Evolutionary conservation across 2,797 vertebrate species (phyloP).

Genomic region (Acipenser transmontanus): DNA sequence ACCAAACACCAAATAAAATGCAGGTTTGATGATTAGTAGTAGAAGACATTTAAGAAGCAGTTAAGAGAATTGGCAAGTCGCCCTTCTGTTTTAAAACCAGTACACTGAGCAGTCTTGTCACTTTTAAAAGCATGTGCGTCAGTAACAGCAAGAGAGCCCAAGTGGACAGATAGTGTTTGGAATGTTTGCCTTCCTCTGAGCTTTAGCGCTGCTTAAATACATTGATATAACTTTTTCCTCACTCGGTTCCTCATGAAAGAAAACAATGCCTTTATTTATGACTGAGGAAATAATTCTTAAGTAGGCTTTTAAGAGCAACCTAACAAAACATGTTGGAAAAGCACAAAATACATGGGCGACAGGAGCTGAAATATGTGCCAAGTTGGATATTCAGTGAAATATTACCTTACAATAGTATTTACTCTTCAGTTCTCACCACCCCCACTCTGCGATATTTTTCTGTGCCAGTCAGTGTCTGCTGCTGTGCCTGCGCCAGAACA

Average conservation of each 20-base stretch:
- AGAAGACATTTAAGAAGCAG: too few species aligned
- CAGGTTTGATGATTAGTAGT: too few species aligned
- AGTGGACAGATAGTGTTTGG: background rate
- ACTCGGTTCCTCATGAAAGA: background rate
- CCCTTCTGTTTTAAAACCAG: too few species aligned
- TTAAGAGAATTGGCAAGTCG: too few species aligned
- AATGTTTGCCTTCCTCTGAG: background rate
- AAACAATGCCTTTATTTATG: slow-evolving; percentile 8
- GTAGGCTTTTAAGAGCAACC: background rate
- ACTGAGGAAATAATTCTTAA: background rate
- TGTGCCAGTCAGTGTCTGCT: background rate
- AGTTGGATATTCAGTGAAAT: background rate
- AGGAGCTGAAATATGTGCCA: background rate
- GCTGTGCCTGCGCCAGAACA: background rate
- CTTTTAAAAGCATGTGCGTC: too few species aligned
- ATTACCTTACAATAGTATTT: background rate
- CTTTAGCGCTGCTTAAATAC: background rate
- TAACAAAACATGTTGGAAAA: background rate
- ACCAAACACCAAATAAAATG: too few species aligned
- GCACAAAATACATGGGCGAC: background rate
- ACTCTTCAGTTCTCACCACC: background rate
- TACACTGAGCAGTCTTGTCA: too few species aligned
- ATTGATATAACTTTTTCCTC: background rate
- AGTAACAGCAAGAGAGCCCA: background rate
- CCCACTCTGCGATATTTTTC: background rate